Base-by-base conservation (phyloP, 2,113 vertebrate species). In the Melanostigma gelatinosum region DNA sequence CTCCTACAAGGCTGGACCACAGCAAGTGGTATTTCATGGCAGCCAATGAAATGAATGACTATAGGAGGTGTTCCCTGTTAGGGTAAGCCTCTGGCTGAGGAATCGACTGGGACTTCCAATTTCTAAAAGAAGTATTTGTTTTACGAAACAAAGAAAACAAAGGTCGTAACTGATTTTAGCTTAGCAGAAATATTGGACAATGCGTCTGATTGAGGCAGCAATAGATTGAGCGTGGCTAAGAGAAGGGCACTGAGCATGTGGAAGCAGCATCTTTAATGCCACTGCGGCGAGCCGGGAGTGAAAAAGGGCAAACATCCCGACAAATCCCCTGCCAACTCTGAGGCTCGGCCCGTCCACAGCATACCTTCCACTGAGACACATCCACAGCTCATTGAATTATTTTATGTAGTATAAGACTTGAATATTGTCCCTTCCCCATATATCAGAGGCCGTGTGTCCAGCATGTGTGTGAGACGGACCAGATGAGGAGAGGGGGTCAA, bases 291-390 rank as follows among this genome's bases (percentile, higher is more conserved):
- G 15, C 62, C n/a, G 36, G 4, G 46, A 72, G 48, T 4, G 12
- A 5, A 36, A 75, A 85, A 79, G 77, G 79, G 36, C 77, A 84
- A 86, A 65, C 60, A 46, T 83, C 22, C 72, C 68, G 80, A 74
- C 75, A 84, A 42, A 61, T 9, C 7, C 58, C 40, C 46, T 44
- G 58, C 57, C 40, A 55, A 15, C 54, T 71, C 71, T 11, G 54
- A 65, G 68, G 24, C 83, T 71, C 1, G 2, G 66, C 64, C 10
- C 40, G 27, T 83, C 58, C 58, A 36, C 85, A 62, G 54, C 80
- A 87, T 85, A 78, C 57, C 78, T 89, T 88, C 84, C 87, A 78
- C 57, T 57, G 0, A 79, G 55, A 84, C 63, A 57, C 58, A 76
- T 42, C 42, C 66, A 71, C 62, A 54, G 57, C 70, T 57, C 50